phyloP scores from a whole-genome alignment of 2,888 invertebrate genomes.

The Melanostoma mellinum region DNA sequence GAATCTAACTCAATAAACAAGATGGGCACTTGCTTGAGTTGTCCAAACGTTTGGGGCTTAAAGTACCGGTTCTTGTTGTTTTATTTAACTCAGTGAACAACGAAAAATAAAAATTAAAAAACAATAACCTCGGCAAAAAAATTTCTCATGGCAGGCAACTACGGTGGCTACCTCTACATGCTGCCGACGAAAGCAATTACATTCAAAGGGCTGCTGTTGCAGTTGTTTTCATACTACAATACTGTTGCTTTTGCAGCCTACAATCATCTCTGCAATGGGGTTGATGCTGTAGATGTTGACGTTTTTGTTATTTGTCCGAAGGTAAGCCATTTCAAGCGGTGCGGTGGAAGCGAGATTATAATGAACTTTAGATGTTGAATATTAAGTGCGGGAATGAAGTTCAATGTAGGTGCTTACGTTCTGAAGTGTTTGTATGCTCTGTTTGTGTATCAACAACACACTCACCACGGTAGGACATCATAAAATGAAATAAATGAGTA shows the following conservation, averaged over 20 bases:
- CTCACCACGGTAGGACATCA: conserved; percentile 19
- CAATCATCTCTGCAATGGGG: conserved; percentile 17
- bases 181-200: conserved; percentile 68
- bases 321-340: neutral
- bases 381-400: conserved; percentile 66
- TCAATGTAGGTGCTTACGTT: conserved; percentile 40
- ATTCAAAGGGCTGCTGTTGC: conserved; percentile 67
- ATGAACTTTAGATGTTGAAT: conserved; percentile 68
- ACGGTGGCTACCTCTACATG: conserved; percentile 9
- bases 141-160: conserved; percentile 9
- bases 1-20: conserved; percentile 21
- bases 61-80: conserved; percentile 40
- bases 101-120: conserved; percentile 44
- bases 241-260: neutral
- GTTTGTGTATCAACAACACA: neutral
- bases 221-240: conserved; percentile 40
- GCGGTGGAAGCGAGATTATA: conserved; percentile 7
- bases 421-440: neutral
- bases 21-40: conserved; percentile 18
- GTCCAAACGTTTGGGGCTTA: conserved; percentile 16
- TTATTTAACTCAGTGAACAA: conserved; percentile 52
- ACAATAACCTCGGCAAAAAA: conserved; percentile 41
- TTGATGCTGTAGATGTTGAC: conserved; percentile 47
- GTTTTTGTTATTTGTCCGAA: conserved; percentile 33
- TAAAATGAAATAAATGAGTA: conserved; percentile 55